phyloP scores from a whole-genome alignment of 2,113 vertebrate genomes.

The Trichechus manatus region DNA sequence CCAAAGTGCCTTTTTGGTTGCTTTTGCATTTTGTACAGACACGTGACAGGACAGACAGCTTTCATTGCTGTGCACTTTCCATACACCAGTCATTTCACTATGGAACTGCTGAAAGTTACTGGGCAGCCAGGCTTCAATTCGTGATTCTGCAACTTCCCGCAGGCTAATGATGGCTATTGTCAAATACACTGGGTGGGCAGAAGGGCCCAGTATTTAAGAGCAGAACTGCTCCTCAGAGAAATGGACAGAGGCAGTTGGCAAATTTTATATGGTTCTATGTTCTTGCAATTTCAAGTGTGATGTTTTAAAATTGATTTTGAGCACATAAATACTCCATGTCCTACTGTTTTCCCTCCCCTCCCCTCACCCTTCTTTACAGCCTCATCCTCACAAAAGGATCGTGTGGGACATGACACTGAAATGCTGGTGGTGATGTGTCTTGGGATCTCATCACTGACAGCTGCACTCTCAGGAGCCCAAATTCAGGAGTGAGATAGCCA shows the following conservation, averaged over 20 bases:
- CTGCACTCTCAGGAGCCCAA: conserved; percentile 77
- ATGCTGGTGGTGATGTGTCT: neutral
- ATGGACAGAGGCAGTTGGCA: conserved; percentile 46
- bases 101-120: neutral
- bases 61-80: conserved; percentile 70
- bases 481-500: conserved; percentile 78
- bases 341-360: conserved; percentile 1
- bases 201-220: neutral
- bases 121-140: neutral
- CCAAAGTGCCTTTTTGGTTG: conserved; percentile 93
- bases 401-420: conserved; percentile 50
- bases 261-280: conserved; percentile 78
- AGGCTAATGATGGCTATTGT: neutral
- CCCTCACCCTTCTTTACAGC: neutral
- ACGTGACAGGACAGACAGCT: conserved; percentile 59
- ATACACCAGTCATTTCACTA: conserved; percentile 71
- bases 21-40: conserved; percentile 71
- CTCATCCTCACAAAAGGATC: neutral
- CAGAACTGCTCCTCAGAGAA: conserved; percentile 44
- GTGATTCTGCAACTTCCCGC: conserved; percentile 13
- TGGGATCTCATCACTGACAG: conserved; percentile 5
- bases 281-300: conserved; percentile 81
- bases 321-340: neutral
- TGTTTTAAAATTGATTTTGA: conserved; percentile 75
- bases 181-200: neutral